phyloP scores from a whole-genome alignment of 35 echinoderm and acorn worm genomes.

The Eucidaris tribuloides region DNA sequence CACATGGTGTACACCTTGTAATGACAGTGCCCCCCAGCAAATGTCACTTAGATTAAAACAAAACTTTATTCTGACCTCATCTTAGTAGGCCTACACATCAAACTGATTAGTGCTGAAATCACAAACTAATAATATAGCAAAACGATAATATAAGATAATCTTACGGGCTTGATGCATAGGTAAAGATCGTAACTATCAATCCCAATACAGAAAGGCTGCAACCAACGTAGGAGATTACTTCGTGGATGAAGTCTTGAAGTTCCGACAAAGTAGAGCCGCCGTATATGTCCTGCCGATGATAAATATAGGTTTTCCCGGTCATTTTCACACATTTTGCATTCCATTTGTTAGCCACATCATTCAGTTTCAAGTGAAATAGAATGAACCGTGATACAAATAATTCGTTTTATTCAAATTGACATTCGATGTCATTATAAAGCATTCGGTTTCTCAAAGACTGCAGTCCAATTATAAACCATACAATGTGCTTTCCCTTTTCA shows the following conservation, averaged over 20 bases:
- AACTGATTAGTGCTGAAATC: neutral
- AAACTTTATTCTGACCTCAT: neutral
- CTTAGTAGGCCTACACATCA: neutral
- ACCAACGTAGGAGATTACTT: neutral
- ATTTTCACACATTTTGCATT: too few species aligned
- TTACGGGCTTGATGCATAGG: neutral
- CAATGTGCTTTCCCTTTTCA: too few species aligned
- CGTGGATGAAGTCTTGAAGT: neutral
- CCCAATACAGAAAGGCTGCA: constrained; percentile 10
- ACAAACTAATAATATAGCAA: neutral
- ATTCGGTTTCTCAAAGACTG: too few species aligned
- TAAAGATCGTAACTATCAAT: neutral
- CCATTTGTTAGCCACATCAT: too few species aligned
- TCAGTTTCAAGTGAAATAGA: too few species aligned
- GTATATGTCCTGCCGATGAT: constrained; percentile 2
- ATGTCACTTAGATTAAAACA: neutral
- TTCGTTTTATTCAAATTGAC: too few species aligned
- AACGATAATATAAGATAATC: neutral
- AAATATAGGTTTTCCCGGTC: too few species aligned
- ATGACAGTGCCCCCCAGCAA: too few species aligned
- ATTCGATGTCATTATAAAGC: too few species aligned
- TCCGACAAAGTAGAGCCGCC: neutral
- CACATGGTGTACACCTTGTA: too few species aligned
- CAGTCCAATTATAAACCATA: too few species aligned
- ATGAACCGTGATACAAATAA: too few species aligned